A percentile compares a stretch with the other conserved stretches of the same genome.
Conservation (phyloP, 1,140 invertebrate species). For the Campodea augens region DNA sequence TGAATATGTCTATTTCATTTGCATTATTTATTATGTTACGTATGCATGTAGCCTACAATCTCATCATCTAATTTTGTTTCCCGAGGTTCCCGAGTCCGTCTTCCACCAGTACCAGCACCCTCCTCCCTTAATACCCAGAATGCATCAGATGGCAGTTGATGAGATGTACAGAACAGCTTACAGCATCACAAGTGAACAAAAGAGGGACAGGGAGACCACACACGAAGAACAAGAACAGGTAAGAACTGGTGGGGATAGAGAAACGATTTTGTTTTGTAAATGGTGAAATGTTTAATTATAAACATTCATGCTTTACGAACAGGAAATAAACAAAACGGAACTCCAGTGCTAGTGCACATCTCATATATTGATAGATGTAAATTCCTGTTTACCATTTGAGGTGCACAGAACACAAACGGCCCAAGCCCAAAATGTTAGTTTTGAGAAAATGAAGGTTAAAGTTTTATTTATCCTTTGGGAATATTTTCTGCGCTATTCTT, state of each 20-base stretch:
- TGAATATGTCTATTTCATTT: not conserved
- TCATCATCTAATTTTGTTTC: conserved; percentile 4
- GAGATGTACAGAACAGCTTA: not conserved
- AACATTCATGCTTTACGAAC: not conserved
- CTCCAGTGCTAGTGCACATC: no score
- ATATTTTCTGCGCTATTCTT: no score
- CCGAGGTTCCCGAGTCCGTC: conserved; percentile 49
- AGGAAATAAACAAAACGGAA: no score
- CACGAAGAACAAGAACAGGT: conserved; percentile 27
- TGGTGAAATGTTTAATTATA: conserved; percentile 1
- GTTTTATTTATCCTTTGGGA: no score
- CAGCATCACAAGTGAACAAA: no score
- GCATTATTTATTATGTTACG: not conserved
- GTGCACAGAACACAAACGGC: no score
- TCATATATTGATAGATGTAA: no score
- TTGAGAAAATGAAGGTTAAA: no score
- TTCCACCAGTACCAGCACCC: conserved; percentile 57
- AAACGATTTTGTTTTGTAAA: conserved; percentile 19
- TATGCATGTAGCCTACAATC: not conserved
- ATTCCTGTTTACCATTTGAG: no score
- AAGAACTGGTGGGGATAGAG: no score
- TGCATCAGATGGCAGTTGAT: conserved; percentile 11
- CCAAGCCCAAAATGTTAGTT: no score
- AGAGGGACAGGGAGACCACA: conserved; percentile 16
- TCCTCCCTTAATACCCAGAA: conserved; percentile 40